Percentiles rank a stretch among this genome's conserved stretches.
Conservation (phyloP, 2,113 vertebrate species). For the Sebastes fasciatus region DNA sequence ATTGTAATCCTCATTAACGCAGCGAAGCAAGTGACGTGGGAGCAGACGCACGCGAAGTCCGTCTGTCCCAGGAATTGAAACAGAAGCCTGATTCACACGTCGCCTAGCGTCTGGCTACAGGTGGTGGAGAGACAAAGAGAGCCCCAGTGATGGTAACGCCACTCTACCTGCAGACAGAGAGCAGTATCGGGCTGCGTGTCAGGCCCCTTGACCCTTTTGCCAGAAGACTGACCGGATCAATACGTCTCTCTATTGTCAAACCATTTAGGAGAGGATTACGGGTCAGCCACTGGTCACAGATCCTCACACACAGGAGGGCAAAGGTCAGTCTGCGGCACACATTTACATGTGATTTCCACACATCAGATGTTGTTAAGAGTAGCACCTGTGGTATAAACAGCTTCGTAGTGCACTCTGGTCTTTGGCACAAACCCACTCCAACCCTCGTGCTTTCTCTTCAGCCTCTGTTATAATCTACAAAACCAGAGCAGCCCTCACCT, state of each 20-base stretch:
- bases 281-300: slow-evolving; percentile 78
- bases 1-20: slow-evolving; percentile 68
- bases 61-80: slow-evolving; percentile 27
- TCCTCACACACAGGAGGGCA: slow-evolving; percentile 66
- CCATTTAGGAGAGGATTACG: slow-evolving; percentile 80
- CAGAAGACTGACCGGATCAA: slow-evolving; percentile 77
- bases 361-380: slow-evolving; percentile 46
- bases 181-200: slow-evolving; percentile 29
- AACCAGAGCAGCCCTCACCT: slow-evolving; percentile 45
- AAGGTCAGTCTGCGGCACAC: slow-evolving; percentile 66
- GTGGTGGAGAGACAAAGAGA: slow-evolving; percentile 33
- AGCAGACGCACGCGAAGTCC: slow-evolving; percentile 28
- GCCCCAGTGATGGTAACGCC: slow-evolving; percentile 1
- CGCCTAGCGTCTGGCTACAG: slow-evolving; percentile 12
- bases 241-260: slow-evolving; percentile 82
- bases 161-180: slow-evolving; percentile 64
- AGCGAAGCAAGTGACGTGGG: slow-evolving; percentile 39
- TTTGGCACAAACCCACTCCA: background rate
- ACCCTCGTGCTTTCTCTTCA: slow-evolving; percentile 3
- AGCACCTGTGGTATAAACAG: slow-evolving; percentile 63
- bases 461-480: slow-evolving; percentile 20
- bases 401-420: background rate
- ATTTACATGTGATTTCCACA: slow-evolving; percentile 73
- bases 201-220: slow-evolving; percentile 71
- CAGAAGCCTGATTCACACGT: slow-evolving; percentile 23